A percentile compares a stretch with the other conserved stretches of the same genome.
phyloP scores from a whole-genome alignment of 2,113 vertebrate genomes.

The Grantiella picta region DNA sequence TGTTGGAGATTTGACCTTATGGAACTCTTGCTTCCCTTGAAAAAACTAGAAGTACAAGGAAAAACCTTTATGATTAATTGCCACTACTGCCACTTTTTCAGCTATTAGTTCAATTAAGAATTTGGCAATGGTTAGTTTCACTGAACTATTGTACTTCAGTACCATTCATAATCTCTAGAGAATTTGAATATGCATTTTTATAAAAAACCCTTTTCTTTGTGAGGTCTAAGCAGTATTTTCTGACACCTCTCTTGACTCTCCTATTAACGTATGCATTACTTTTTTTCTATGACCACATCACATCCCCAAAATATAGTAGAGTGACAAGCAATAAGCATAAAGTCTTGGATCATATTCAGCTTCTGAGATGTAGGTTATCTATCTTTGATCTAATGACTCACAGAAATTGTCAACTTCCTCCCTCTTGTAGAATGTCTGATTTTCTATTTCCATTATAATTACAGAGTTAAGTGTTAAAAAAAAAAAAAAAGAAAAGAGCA shows the following conservation, averaged over 20 bases:
- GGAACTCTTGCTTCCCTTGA: neutral
- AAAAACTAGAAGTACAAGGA: neutral
- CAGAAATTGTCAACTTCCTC: neutral
- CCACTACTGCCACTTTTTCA: neutral
- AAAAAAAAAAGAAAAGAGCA: neutral
- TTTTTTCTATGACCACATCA: neutral
- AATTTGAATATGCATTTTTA: neutral
- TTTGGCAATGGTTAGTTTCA: neutral
- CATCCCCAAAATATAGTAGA: neutral
- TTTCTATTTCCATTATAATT: neutral
- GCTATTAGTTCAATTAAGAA: neutral
- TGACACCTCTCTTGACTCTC: neutral
- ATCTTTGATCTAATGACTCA: neutral
- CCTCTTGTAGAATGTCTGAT: neutral
- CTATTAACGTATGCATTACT: neutral
- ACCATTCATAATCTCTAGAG: neutral
- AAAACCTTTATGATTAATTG: constrained; percentile 14
- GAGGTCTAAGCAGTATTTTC: neutral
- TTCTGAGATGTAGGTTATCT: neutral
- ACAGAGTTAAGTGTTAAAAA: neutral
- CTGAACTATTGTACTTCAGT: neutral
- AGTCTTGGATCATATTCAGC: neutral
- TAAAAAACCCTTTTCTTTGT: neutral
- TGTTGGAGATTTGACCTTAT: constrained; percentile 32
- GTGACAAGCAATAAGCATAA: neutral